Evolutionary conservation across 2,113 vertebrate genomes (phyloP).

Genomic region (Ornithorhynchus anatinus): DNA sequence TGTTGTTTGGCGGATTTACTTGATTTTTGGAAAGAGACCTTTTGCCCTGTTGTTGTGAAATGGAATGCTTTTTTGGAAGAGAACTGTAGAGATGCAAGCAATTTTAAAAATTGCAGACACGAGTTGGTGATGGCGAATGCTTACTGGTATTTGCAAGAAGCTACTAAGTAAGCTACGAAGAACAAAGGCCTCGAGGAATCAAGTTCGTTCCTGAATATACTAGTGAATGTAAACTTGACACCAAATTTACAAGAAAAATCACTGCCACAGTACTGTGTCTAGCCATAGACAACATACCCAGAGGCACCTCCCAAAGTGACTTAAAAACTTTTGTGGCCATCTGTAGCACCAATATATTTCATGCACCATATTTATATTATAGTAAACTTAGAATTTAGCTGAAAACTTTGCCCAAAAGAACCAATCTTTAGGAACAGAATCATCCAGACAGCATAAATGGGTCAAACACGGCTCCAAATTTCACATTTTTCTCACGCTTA

Average conservation of each 20-base stretch:
- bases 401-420: slow-evolving; percentile 31
- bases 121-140: slow-evolving; percentile 14
- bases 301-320: background rate
- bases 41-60: too few relatives aligned
- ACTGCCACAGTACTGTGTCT: slow-evolving; percentile 27
- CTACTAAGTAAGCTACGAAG: slow-evolving; percentile 59
- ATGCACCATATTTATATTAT: slow-evolving; percentile 29
- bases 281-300: background rate
- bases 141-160: slow-evolving; percentile 61
- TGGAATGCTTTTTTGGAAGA: slow-evolving; percentile 50
- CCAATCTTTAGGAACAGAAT: slow-evolving; percentile 30
- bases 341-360: slow-evolving; percentile 30
- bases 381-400: slow-evolving; percentile 37
- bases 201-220: slow-evolving; percentile 49
- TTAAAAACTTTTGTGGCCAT: slow-evolving; percentile 38
- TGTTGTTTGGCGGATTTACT: background rate
- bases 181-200: slow-evolving; percentile 57
- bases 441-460: slow-evolving; percentile 36
- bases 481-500: slow-evolving; percentile 25
- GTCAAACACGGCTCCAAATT: slow-evolving; percentile 7
- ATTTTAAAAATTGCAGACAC: slow-evolving; percentile 47
- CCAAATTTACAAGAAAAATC: slow-evolving; percentile 57
- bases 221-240: slow-evolving; percentile 51
- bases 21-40: background rate
- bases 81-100: slow-evolving; percentile 52